Base-by-base conservation (phyloP, 2,113 vertebrate species). In the Gallinago undulata region DNA sequence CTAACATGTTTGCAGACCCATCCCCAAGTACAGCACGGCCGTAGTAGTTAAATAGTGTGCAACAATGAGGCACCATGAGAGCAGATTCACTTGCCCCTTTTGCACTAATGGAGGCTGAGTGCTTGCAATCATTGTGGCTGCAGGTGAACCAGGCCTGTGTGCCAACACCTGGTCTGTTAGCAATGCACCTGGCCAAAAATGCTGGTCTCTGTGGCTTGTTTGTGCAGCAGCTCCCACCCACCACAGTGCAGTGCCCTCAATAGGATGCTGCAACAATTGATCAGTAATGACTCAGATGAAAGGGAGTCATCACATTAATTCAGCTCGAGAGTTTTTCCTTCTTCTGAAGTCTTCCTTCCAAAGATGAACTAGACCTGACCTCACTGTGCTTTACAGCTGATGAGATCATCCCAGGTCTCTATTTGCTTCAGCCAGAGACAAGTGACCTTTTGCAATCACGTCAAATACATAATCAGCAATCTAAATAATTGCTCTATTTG, bases 401-500 rank as follows among this genome's bases (percentile, higher is more conserved):
- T 94, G 96, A 97, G 81, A 96, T 96, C 92, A 94, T 84, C 37
- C 81, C 89, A 69, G 92, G 96, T 79, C 81, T 78, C 48, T 53
- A 13, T 45, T 19, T 45, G 91, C 74, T 80, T 19, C 91, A 62
- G 90, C 85, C 67, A 66, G n/a, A 90, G 82, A 95, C 92, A 67
- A 92, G 74, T 82, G 95, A 96, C 94, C 94, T 94, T 94, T 91
- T 1, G 0, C 89, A 76, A 22, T 10, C 92, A 79, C 21, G 2
- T 95, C 93, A 94, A 66, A 87, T 28, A 39, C 13, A 59, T 77
- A 87, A 92, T 93, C 86, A 84, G 77, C 80, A 96, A 94, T 85
- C 95, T 63, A 91, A 97, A 87, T 96, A 95, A 96, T 93, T 79
- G 87, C 84, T 95, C 91, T 91, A 11, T 79, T 85, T 87, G 91